These are phyloP conservation scores for Uromys caudimaculatus DNA, from an alignment of 2,797 vertebrate genomes.

Conservation along the genomic window DNA sequence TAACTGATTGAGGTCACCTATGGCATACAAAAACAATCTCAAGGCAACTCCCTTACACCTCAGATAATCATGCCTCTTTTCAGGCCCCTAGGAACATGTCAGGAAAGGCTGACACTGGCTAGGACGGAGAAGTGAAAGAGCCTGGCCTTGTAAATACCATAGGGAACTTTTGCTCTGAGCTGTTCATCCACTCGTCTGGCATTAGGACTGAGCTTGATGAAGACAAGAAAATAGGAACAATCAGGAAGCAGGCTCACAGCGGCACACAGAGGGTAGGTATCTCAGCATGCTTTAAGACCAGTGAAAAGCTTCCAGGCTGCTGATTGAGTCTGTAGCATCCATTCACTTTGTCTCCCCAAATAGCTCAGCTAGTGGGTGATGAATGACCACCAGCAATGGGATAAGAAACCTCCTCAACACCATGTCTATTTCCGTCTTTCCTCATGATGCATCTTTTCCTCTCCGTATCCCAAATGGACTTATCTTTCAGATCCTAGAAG, in stretches of 20 bases:
- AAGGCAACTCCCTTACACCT: neutral
- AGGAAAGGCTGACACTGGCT: constrained; percentile 23
- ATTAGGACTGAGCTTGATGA: constrained; percentile 49
- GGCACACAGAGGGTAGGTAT: constrained; percentile 23
- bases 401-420: constrained; percentile 52
- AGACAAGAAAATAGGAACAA: neutral
- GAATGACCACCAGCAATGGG: constrained; percentile 33
- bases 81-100: neutral
- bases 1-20: constrained; percentile 16
- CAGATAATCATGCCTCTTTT: neutral
- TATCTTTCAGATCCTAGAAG: constrained; percentile 9
- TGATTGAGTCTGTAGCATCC: constrained; percentile 49
- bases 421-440: constrained; percentile 22
- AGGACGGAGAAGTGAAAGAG: constrained; percentile 10
- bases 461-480: constrained; percentile 35
- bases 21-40: constrained; percentile 45
- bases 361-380: constrained; percentile 51
- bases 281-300: constrained; percentile 46
- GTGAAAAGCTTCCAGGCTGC: constrained; percentile 45
- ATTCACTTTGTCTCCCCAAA: constrained; percentile 50
- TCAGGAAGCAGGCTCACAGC: constrained; percentile 38
- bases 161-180: constrained; percentile 43
- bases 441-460: constrained; percentile 52
- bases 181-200: constrained; percentile 37
- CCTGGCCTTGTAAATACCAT: constrained; percentile 8